These are phyloP conservation scores for Galemys pyrenaicus DNA, from an alignment of 2,113 vertebrate genomes.

Conservation along the genomic window DNA sequence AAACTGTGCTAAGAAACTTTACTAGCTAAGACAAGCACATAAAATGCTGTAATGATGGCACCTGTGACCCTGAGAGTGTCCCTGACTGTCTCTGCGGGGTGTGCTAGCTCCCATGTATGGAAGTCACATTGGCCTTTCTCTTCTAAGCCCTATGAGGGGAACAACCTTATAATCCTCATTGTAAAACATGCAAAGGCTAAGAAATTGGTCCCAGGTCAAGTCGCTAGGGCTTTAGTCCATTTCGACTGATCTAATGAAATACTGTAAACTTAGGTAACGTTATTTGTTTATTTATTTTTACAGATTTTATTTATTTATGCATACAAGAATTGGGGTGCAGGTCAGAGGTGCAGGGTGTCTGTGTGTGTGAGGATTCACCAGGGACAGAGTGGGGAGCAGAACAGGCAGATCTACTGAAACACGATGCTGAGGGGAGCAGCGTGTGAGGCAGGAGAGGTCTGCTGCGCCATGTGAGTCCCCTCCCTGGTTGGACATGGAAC, in stretches of 20 bases:
- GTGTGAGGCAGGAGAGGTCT: too few relatives aligned
- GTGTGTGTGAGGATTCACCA: too few relatives aligned
- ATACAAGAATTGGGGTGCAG: too few relatives aligned
- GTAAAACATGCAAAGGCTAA: neutral
- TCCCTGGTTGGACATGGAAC: too few relatives aligned
- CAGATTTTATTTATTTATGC: too few relatives aligned
- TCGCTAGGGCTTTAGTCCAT: neutral
- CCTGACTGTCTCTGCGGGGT: neutral
- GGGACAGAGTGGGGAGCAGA: too few relatives aligned
- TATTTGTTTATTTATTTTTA: too few relatives aligned
- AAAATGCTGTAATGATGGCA: neutral
- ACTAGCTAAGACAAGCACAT: neutral
- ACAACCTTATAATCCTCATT: neutral
- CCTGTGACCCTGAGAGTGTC: neutral
- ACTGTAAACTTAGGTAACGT: too few relatives aligned
- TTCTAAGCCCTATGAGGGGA: neutral
- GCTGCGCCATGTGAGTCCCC: too few relatives aligned
- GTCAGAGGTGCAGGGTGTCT: too few relatives aligned
- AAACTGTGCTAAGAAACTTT: neutral
- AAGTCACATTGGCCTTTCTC: neutral
- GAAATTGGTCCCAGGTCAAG: neutral
- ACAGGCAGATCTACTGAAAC: too few relatives aligned
- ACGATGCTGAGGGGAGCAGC: too few relatives aligned
- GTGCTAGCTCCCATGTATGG: neutral
- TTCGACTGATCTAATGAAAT: neutral